Evolutionary conservation across 1,140 invertebrate species (phyloP).

Genomic region (Eurosta solidaginis): DNA sequence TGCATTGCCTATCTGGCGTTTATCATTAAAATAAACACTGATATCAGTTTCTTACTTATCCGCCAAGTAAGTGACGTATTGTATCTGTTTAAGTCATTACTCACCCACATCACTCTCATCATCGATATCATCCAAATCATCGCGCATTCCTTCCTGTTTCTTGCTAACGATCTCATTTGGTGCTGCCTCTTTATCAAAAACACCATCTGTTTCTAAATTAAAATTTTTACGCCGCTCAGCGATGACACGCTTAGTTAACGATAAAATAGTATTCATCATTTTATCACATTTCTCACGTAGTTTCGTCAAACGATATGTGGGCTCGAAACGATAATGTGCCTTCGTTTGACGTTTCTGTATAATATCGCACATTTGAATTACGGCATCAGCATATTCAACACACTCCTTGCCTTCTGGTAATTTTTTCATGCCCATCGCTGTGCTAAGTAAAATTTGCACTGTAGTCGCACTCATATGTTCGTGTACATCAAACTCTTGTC

Average conservation of each 20-base stretch:
- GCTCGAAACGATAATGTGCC: constrained; percentile 65
- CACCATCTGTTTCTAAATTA: constrained; percentile 61
- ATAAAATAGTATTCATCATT: constrained; percentile 68
- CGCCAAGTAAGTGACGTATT: too few species aligned
- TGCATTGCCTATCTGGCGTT: too few species aligned
- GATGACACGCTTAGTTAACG: constrained; percentile 68
- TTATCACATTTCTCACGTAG: constrained; percentile 66
- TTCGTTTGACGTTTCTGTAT: constrained; percentile 71
- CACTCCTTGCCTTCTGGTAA: constrained; percentile 68
- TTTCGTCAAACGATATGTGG: constrained; percentile 66
- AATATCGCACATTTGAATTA: constrained; percentile 77
- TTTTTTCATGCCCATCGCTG: constrained; percentile 73
- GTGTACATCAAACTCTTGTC: constrained; percentile 79
- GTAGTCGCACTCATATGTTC: constrained; percentile 82
- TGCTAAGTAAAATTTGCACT: constrained; percentile 85
- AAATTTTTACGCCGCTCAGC: constrained; percentile 64
- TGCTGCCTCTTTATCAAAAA: constrained; percentile 53
- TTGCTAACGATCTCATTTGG: constrained; percentile 24
- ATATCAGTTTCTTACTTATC: too few species aligned
- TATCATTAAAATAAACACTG: too few species aligned
- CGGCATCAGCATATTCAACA: constrained; percentile 73
- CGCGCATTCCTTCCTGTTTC: constrained; percentile 63
- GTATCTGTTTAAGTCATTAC: constrained; percentile 22
- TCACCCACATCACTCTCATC: constrained; percentile 73
- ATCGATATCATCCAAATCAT: constrained; percentile 75